These are phyloP conservation scores for Doryteuthis pealeii DNA, from an alignment of 1,140 invertebrate species.

Conservation along the genomic window DNA sequence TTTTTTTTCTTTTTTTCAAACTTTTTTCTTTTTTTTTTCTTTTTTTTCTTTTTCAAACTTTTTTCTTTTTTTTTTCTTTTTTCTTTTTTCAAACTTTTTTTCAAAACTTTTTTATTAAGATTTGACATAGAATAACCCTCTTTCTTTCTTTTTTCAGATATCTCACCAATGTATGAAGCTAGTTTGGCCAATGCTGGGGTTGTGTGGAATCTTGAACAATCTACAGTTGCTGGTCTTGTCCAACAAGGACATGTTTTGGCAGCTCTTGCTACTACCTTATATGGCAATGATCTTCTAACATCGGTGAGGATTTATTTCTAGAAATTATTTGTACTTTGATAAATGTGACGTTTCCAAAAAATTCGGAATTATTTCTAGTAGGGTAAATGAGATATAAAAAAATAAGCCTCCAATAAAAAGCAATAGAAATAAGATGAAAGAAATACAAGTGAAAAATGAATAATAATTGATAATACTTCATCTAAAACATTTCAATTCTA, in stretches of 20 bases:
- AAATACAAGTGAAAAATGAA: no score
- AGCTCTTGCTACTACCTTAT: slow-evolving; percentile 42
- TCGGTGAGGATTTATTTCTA: slow-evolving; percentile 23
- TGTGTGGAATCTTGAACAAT: slow-evolving; percentile 19
- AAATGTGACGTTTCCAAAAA: slow-evolving; percentile 10
- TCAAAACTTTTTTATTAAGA: no score
- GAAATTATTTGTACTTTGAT: not conserved
- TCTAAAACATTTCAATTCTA: not conserved
- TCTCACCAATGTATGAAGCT: slow-evolving; percentile 21
- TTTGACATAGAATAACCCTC: no score
- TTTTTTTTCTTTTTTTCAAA: no score
- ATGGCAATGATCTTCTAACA: slow-evolving; percentile 29
- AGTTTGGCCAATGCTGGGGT: slow-evolving; percentile 22
- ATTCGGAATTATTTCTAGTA: slow-evolving; percentile 15
- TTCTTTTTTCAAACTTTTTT: no score
- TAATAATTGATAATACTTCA: no score
- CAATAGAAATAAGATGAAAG: no score
- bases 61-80: no score
- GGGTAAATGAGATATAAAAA: not conserved
- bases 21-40: no score
- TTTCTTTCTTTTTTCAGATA: slow-evolving; percentile 12
- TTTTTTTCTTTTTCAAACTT: no score
- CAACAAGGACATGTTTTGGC: slow-evolving; percentile 33
- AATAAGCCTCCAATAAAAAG: not conserved
- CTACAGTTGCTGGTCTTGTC: slow-evolving; percentile 32